Base-by-base conservation (phyloP, 1,140 invertebrate species). In the Adoxophyes honmai region DNA sequence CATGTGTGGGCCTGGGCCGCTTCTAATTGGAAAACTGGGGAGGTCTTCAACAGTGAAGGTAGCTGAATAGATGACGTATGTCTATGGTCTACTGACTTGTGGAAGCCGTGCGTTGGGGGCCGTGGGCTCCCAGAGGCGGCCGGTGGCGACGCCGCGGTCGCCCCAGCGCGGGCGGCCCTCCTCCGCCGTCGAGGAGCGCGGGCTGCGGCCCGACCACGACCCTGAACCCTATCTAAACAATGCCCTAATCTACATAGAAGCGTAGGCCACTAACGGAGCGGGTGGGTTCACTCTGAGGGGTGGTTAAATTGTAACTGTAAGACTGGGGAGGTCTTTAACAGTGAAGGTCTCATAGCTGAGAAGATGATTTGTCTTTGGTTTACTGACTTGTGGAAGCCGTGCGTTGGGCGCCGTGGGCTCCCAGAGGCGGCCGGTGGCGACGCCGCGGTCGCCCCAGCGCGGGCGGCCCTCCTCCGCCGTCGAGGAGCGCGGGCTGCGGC, bases 161-260 rank as follows among this genome's bases (percentile, higher is more conserved):
- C 92, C 93, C 93, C 94, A 94, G 60, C 91, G 89, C 1, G 91
- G 91, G 52, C 93, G 87, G 34, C 92, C 92, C 35, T 94, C 92
- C 62, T 93, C 91, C 1, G 88, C 83, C 15, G 76, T 69, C 8
- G 39, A 44, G 35, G 54, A 37, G 0, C 80, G 69, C 0, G 71
- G 73, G 37, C 78, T 87, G 0, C 79, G 75, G 0, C 75, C 74
- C n/a, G 85, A 85, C 74, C 81, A 80, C 42, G 65, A 55, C 1
- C 70, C 71, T n/a, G n/a, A n/a, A n/a, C n/a, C n/a, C n/a, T n/a
- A n/a, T n/a, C n/a, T n/a, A n/a, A n/a, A n/a, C n/a, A n/a, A n/a
- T n/a, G n/a, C n/a, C n/a, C n/a, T n/a, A n/a, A n/a, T n/a, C n/a
- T n/a, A n/a, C n/a, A n/a, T n/a, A n/a, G n/a, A n/a, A n/a, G n/a